Conservation (phyloP, 2,888 invertebrate genomes). For the Pardosa pseudoannulata region DNA sequence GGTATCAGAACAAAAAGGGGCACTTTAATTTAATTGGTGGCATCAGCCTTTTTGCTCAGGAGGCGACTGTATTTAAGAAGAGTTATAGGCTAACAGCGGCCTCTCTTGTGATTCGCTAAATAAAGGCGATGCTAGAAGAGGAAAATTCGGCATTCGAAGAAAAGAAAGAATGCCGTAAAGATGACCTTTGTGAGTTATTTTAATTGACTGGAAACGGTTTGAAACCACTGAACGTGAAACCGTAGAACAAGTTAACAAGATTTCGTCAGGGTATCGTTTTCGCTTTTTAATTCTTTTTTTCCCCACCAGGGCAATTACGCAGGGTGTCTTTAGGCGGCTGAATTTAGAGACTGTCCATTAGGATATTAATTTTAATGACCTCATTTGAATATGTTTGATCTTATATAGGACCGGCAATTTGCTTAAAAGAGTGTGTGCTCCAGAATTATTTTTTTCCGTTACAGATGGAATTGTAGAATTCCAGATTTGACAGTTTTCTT, state of each 20-base stretch:
- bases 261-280: not conserved
- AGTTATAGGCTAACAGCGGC: conserved; percentile 62
- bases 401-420: not conserved
- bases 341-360: not conserved
- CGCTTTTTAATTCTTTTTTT: conserved; percentile 21
- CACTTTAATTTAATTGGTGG: conserved; percentile 67
- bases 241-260: conserved; percentile 16
- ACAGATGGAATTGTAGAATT: too few species aligned
- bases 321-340: not conserved
- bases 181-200: conserved; percentile 64
- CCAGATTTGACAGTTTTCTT: too few species aligned
- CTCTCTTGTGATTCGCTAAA: conserved; percentile 60
- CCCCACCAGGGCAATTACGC: conserved; percentile 17
- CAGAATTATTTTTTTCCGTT: too few species aligned
- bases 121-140: conserved; percentile 29
- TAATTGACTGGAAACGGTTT: conserved; percentile 40
- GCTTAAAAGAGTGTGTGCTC: not conserved
- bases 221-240: not conserved
- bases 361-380: conserved; percentile 1
- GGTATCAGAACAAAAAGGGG: conserved; percentile 25
- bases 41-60: conserved; percentile 41
- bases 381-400: too few species aligned
- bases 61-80: conserved; percentile 52
- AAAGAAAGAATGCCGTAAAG: conserved; percentile 38
- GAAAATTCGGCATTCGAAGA: conserved; percentile 21